Percentiles rank a stretch among this genome's conserved stretches.
These are phyloP conservation scores for Meloidogyne hapla DNA, from an alignment of 1,140 invertebrate genomes.

Conservation along the genomic window DNA sequence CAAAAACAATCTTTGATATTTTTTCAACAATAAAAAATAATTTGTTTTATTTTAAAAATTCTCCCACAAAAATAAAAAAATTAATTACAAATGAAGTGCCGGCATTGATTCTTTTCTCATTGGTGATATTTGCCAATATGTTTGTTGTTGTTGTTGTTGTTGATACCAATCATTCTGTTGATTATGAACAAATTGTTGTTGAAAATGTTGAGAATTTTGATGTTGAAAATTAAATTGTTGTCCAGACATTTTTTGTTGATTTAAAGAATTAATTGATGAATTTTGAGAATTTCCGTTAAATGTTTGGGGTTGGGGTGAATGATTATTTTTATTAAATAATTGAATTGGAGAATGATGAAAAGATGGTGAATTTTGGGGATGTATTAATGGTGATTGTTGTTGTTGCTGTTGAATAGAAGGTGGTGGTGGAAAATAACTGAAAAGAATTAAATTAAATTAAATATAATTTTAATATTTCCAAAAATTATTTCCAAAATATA, in stretches of 20 bases:
- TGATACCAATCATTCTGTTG: conserved; percentile 96
- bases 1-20: too few species aligned
- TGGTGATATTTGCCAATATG: conserved; percentile 73
- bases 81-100: conserved; percentile 27
- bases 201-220: neutral
- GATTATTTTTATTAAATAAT: conserved; percentile 8
- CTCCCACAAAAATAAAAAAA: neutral
- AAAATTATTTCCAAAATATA: too few species aligned
- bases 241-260: neutral
- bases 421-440: too few species aligned
- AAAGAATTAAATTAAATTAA: too few species aligned
- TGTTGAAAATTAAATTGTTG: conserved; percentile 8
- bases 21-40: too few species aligned
- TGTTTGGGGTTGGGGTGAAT: conserved; percentile 12
- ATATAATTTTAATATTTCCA: too few species aligned
- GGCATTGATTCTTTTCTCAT: conserved; percentile 27
- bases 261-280: neutral
- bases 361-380: conserved; percentile 11
- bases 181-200: conserved; percentile 78
- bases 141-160: conserved; percentile 94
- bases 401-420: neutral
- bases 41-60: too few species aligned
- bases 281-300: neutral
- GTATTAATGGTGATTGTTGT: neutral
- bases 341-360: neutral